A percentile compares a stretch with the other conserved stretches of the same genome.
phyloP scores from a whole-genome alignment of 2,797 vertebrate species.

The Chelmon rostratus region DNA sequence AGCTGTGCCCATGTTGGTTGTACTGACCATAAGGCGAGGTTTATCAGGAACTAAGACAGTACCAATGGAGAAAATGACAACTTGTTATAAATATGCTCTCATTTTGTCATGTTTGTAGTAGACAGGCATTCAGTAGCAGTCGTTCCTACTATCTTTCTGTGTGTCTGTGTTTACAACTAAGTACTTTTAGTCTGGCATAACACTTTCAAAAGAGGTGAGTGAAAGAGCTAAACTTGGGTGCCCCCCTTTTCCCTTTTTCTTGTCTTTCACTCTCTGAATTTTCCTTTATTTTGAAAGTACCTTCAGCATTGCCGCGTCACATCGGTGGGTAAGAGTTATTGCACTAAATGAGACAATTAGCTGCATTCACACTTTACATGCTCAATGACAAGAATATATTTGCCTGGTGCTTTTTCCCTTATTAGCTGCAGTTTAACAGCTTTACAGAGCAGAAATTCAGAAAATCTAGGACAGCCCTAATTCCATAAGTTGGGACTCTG shows the following conservation, averaged over 20 bases:
- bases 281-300: constrained; percentile 63
- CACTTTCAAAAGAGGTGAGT: neutral
- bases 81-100: constrained; percentile 28
- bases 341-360: constrained; percentile 72
- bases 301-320: constrained; percentile 57
- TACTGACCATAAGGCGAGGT: constrained; percentile 96
- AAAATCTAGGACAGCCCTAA: neutral
- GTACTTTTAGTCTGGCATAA: constrained; percentile 2
- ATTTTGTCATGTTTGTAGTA: neutral
- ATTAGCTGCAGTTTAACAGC: constrained; percentile 38
- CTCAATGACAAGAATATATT: constrained; percentile 36
- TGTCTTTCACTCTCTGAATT: constrained; percentile 40
- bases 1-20: constrained; percentile 99
- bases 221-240: constrained; percentile 5
- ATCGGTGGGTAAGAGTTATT: constrained; percentile 59
- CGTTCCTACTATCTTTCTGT: neutral
- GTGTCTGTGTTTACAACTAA: neutral
- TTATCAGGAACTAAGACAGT: constrained; percentile 94
- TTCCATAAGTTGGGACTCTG: no score
- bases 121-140: constrained; percentile 8
- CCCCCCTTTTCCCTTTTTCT: neutral
- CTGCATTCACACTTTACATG: constrained; percentile 53
- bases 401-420: constrained; percentile 12
- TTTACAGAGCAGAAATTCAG: constrained; percentile 23
- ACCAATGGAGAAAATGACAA: constrained; percentile 62